Percentiles rank a stretch among this genome's conserved stretches.
Evolutionary conservation across 2,113 vertebrate species (phyloP).

Genomic region (Lophura nycthemera): DNA sequence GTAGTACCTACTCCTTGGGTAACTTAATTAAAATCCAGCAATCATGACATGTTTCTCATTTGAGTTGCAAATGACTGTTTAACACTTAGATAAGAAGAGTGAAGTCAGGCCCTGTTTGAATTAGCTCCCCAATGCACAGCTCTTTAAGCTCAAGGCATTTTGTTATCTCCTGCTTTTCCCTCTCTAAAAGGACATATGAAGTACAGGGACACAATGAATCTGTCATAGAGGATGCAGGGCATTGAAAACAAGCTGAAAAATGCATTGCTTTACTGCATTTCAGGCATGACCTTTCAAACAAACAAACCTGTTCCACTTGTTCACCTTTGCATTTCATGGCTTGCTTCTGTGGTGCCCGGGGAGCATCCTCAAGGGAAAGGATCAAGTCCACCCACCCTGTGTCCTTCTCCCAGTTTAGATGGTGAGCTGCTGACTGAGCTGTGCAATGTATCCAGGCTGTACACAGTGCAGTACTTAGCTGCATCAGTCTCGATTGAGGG

Average conservation of each 20-base stretch:
- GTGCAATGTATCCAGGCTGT: neutral
- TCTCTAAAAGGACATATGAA: neutral
- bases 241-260: neutral
- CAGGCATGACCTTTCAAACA: neutral
- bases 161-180: neutral
- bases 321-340: neutral
- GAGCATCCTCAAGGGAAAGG: neutral
- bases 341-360: neutral
- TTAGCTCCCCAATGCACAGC: neutral
- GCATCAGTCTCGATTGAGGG: neutral
- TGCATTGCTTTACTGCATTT: neutral
- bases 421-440: accelerated
- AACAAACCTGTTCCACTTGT: neutral
- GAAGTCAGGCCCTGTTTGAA: neutral
- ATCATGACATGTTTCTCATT: neutral
- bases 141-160: neutral
- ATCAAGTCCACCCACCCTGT: accelerated
- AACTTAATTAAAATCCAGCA: neutral
- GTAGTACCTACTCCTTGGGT: neutral
- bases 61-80: neutral
- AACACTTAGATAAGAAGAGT: neutral
- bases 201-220: neutral
- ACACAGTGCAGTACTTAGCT: accelerated
- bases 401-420: neutral
- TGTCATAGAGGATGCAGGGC: neutral